Evolutionary conservation across 2,888 invertebrate genomes (phyloP), one percentile per base, ranked within the genome.

Genomic region (Sphaerophoria taeniata): DNA sequence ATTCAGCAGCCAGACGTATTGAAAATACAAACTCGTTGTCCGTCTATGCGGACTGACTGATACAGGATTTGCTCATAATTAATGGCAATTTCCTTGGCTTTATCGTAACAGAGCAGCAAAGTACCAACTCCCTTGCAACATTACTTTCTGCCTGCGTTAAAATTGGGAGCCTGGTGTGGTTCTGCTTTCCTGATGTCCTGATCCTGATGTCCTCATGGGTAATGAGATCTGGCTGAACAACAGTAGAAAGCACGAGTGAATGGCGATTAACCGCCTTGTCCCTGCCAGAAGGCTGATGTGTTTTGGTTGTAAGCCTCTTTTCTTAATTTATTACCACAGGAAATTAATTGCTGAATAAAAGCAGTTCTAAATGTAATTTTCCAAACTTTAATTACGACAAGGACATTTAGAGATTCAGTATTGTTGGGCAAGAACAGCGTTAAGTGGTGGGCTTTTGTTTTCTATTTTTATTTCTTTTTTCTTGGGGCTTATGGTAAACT

Each of bases 281-380:
- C 34, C 14, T 9, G n/a, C 24, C 12, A 9, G 11, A 5, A 9
- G 47, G 71, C 75, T 53, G 67, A 43, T 67, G 79, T 61, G 80
- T 75, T 75, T 77, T 85, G 55, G 81, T 73, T 81, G 81, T 85
- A 81, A 85, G 85, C 85, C 81, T 77, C 85, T 85, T 85, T 85
- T 73, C 85, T 77, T 81, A 77, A 85, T 85, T 85, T 85, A 85
- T 85, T 81, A 70, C 85, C 85, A 77, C 73, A 80, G 81, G 73
- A 85, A 85, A 85, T 85, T 81, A 85, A 85, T 81, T 77, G 81
- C 85, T 81, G 76, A 85, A 85, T 85, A 85, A 85, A 70, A 73
- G 81, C 70, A 60, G 70, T 84, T 81, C 85, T 77, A 77, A 85
- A 77, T 85, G 76, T 77, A 73, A 60, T 80, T 80, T 80, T 69